Base-by-base conservation (phyloP, 2,797 vertebrate genomes). In the Toxotes lorentzi region DNA sequence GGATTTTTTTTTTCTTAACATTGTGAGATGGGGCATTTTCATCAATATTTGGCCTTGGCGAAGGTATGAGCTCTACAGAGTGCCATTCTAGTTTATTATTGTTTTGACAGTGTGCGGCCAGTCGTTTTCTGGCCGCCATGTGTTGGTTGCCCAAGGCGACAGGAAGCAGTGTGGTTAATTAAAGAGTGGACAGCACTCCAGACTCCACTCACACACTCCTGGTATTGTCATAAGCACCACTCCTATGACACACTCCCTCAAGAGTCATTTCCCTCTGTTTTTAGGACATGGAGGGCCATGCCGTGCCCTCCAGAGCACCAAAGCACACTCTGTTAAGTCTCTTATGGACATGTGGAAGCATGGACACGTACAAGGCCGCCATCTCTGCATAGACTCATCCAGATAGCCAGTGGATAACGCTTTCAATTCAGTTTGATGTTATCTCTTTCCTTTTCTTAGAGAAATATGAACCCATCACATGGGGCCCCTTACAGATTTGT, bases 401-500 rank as follows among this genome's bases (percentile, higher is more conserved):
- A 85, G 92, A 93, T 94, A 89, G 85, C 80, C 56, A 21, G 48
- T 60, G 47, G 90, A 94, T 92, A 93, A 87, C 88, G 62, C 83
- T 88, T 90, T 91, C 89, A 92, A 88, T 91, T 92, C 88, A 76
- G 85, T 83, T 82, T 65, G 92, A 93, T 92, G 89, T 85, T 92
- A 94, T 94, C 92, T 62, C 84, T 74, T 82, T 84, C 59, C 85
- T 84, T 91, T 92, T 90, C 90, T 88, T 75, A 23, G 84, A 93
- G 91, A 91, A 93, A 93, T 92, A 94, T 93, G 92, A 92, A 91
- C 89, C 88, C 90, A 92, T 92, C 91, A 88, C 89, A 79, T 63
- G 71, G 88, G 86, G 84, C 73, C 45, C 83, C 84, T 84, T 73
- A 86, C 88, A 90, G 91, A 91, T 93, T 93, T 93, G 92, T 93